Base-by-base conservation (phyloP, 2,888 invertebrate genomes). In the Amiota communis region DNA sequence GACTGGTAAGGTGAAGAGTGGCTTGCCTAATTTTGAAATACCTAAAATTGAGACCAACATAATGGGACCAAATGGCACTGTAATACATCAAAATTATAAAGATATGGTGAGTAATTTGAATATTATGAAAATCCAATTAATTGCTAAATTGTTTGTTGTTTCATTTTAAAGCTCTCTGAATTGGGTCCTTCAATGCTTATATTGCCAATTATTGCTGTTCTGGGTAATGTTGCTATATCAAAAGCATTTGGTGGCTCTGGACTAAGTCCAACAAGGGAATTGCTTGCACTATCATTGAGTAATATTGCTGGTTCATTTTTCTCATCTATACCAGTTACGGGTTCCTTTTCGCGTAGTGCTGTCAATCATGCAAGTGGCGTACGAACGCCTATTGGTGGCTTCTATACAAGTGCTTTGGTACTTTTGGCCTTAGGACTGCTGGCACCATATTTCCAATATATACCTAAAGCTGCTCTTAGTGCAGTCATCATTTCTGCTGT, bases 361-460 rank as follows among this genome's bases (percentile, higher is more conserved):
- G 97, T 98, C 0, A 98, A 98, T 91, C 96, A 97, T 84, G 97
- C 97, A n/a, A 97, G 97, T 86, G 97, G 97, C 0, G 97, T 97
- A 0, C 93, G 94, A 77, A 97, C 97, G 0, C 96, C 97, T 13
- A 92, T 96, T 77, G 96, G 97, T 49, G 97, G 97, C 73, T 88
- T 96, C 72, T 95, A 94, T 80, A 97, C 97, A 72, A 95, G 97
- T 81, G 89, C 93, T 17, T 90, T 97, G 81, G 96, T 98, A 12
- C 88, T 98, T 3, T 86, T 97, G 73, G 95, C 97, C 0, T 90
- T 98, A n/a, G 94, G 94, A 77, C 91, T 97, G 49, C 91, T 98
- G 23, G 97, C 97, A 1, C 96, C 97, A 0, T 95, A 95, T 86
- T 98, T 98, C 90, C 95, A 95, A 83, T 97, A 92, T 89, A 96